A percentile compares a stretch with the other conserved stretches of the same genome.
phyloP scores from a whole-genome alignment of 2,113 vertebrate genomes.

The Leptodactylus fuscus region DNA sequence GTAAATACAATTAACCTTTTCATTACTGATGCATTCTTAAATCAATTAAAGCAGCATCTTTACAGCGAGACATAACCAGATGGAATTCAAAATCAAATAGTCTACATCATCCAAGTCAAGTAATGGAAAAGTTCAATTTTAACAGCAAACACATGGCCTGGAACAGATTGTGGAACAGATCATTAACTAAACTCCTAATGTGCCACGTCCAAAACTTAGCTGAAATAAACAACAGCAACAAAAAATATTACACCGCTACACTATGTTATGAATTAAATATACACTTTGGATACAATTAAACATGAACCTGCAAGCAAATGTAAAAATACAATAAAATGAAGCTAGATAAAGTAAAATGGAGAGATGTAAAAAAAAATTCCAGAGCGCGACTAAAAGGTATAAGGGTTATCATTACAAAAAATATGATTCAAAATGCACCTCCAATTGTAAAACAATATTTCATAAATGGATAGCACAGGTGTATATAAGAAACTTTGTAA shows the following conservation, averaged over 20 bases:
- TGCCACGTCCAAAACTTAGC: background rate
- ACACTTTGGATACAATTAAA: too few species aligned
- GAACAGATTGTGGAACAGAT: slow-evolving; percentile 13
- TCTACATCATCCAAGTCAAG: background rate
- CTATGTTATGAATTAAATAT: too few species aligned
- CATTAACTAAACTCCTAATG: slow-evolving; percentile 3
- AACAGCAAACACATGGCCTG: background rate
- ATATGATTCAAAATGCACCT: too few species aligned
- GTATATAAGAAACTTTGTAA: too few species aligned
- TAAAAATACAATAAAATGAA: background rate
- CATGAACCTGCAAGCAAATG: background rate
- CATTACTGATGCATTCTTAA: background rate
- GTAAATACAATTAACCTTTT: background rate
- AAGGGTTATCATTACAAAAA: background rate
- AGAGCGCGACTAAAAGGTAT: background rate
- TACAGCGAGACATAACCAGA: background rate
- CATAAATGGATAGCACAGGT: too few species aligned
- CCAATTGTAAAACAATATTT: too few species aligned
- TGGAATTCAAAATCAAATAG: slow-evolving; percentile 3
- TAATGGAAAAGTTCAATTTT: slow-evolving; percentile 4
- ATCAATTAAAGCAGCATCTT: background rate
- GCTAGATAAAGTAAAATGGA: background rate
- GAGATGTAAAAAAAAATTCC: background rate
- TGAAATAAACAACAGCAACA: background rate
- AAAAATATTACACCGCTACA: too few species aligned